Base-by-base conservation (phyloP, 1,140 invertebrate species). In the Drosophila ohnishii region DNA sequence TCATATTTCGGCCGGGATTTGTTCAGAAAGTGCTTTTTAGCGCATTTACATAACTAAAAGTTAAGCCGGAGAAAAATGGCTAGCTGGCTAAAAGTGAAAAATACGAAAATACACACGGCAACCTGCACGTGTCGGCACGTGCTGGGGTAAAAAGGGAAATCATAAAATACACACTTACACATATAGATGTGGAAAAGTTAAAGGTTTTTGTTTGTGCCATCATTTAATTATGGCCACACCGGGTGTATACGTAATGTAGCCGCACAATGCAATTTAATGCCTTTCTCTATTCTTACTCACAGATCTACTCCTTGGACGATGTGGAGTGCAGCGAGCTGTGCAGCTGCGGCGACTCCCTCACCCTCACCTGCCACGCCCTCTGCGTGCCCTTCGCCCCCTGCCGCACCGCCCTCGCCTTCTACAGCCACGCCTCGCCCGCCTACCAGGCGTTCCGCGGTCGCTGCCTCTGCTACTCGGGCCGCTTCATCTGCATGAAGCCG, bases 401-500 rank as follows among this genome's bases (percentile, higher is more conserved):
- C 91, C 95, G 96, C 81, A 97, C 96, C 2, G 95, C 96, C 73
- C 95, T 96, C 67, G 96, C 96, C 34, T 96, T 96, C 91, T 98
- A 97, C 93, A 96, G 96, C 90, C 97, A 97, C 92, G 95, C 95
- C 19, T 96, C 96, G 4, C 96, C 97, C 7, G 95, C 96, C 62
- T 97, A 97, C 92, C 96, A 97, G 91, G 96, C 97, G 22, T 96
- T 96, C 90, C 93, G 97, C 11, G 97, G 97, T 13, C 94, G 96
- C 55, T 98, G 97, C 92, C 94, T 97, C 65, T 98, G 97, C 92
- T 97, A 97, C 92, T 97, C 96, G 35, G 96, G 96, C 32, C 94
- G 95, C 67, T 97, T 98, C 92, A 97, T 97, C 92, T 97, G 96
- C 92, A 97, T 97, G 95, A 94, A 96, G 81, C 97, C 97, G 60